phyloP scores from a whole-genome alignment of 2,113 vertebrate species.

The Crocuta crocuta region DNA sequence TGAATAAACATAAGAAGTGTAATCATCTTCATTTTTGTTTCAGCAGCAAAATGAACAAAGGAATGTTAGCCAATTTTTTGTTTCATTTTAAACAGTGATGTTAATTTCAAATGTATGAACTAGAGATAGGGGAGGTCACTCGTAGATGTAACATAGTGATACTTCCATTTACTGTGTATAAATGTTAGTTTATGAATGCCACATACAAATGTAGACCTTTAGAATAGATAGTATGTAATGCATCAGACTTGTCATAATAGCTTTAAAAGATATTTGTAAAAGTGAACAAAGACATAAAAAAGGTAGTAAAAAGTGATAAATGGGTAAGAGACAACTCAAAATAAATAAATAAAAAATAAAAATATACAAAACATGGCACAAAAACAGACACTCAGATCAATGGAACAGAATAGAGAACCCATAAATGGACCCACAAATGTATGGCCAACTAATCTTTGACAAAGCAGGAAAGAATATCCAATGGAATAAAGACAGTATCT shows the following conservation, averaged over 20 bases:
- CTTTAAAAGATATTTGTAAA: neutral
- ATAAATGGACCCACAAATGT: too few relatives aligned
- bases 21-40: neutral
- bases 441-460: too few relatives aligned
- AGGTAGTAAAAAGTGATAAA: neutral
- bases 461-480: too few relatives aligned
- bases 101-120: neutral
- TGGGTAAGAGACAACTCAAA: neutral
- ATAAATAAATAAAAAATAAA: neutral
- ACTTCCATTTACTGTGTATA: neutral
- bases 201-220: neutral
- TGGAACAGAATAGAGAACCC: too few relatives aligned
- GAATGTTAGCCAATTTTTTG: neutral
- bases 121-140: neutral
- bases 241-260: neutral
- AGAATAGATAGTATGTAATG: neutral
- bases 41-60: constrained; percentile 13
- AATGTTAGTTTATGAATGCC: neutral
- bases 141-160: neutral
- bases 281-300: neutral
- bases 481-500: too few relatives aligned
- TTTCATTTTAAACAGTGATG: neutral
- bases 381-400: too few relatives aligned
- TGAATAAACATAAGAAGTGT: neutral
- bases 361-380: neutral